A percentile compares a stretch with the other conserved stretches of the same genome.
These are phyloP conservation scores for Ia io DNA, from an alignment of 2,113 vertebrate species.

Conservation along the genomic window DNA sequence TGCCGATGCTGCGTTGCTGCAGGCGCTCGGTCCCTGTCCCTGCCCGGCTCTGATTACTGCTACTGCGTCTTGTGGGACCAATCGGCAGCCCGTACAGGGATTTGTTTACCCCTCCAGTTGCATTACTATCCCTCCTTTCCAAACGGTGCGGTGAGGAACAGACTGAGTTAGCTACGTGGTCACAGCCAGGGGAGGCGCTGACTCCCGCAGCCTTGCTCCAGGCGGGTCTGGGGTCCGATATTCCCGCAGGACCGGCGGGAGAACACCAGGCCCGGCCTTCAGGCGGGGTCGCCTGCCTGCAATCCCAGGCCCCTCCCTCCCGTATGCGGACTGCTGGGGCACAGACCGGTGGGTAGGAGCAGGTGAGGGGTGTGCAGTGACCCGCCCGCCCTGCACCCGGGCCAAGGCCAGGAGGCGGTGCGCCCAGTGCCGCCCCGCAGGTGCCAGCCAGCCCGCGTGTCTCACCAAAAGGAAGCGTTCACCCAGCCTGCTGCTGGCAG, in stretches of 20 bases:
- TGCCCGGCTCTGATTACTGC: too few species aligned
- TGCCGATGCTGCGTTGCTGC: too few species aligned
- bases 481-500: constrained; percentile 33
- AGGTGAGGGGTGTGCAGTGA: background rate
- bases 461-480: constrained; percentile 52
- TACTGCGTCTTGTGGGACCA: too few species aligned
- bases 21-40: too few species aligned
- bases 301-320: background rate
- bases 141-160: background rate
- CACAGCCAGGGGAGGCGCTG: background rate
- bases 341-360: background rate
- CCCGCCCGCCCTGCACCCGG: background rate
- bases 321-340: background rate
- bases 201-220: background rate
- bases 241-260: background rate
- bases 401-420: background rate
- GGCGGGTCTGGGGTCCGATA: background rate
- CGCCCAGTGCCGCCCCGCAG: background rate
- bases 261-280: background rate
- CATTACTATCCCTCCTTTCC: background rate
- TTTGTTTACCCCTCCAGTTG: too few species aligned
- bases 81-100: too few species aligned
- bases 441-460: background rate
- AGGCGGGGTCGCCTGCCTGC: too few species aligned
- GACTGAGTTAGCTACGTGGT: background rate